phyloP scores from a whole-genome alignment of 2,797 vertebrate species.

The Tapirus indicus region DNA sequence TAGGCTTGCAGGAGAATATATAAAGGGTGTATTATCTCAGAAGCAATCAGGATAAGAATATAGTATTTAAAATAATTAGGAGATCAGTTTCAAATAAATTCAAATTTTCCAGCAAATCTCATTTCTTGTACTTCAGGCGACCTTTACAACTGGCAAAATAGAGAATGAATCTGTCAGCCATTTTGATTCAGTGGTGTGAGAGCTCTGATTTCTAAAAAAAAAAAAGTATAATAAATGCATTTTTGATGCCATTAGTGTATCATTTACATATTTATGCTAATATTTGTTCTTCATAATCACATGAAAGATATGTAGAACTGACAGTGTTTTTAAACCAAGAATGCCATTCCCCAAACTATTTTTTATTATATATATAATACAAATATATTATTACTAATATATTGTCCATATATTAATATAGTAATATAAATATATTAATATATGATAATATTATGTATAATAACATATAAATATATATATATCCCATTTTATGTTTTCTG shows the following conservation, averaged over 20 bases:
- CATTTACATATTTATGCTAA: conserved; percentile 64
- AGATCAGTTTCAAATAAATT: conserved; percentile 37
- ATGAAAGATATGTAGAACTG: not conserved
- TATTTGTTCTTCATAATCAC: conserved; percentile 47
- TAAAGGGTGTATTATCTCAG: not conserved
- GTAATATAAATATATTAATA: not conserved
- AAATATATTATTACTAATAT: not conserved
- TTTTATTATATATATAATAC: not conserved
- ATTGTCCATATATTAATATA: not conserved
- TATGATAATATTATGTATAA: not conserved
- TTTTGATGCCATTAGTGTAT: conserved; percentile 11
- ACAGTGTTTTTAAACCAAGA: not conserved
- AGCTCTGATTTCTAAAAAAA: conserved; percentile 32
- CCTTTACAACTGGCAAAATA: conserved; percentile 3
- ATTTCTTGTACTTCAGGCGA: conserved; percentile 15
- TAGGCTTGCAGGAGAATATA: not conserved
- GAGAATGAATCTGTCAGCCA: not conserved
- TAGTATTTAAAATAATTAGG: conserved; percentile 41
- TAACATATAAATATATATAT: not conserved
- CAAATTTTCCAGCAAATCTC: not conserved
- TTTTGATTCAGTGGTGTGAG: conserved; percentile 12
- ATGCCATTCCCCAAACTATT: not conserved
- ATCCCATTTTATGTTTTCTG: not conserved
- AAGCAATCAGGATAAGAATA: conserved; percentile 45
- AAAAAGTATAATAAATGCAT: conserved; percentile 12